phyloP scores from a whole-genome alignment of 2,797 vertebrate species.

The Sebastes glaucus region DNA sequence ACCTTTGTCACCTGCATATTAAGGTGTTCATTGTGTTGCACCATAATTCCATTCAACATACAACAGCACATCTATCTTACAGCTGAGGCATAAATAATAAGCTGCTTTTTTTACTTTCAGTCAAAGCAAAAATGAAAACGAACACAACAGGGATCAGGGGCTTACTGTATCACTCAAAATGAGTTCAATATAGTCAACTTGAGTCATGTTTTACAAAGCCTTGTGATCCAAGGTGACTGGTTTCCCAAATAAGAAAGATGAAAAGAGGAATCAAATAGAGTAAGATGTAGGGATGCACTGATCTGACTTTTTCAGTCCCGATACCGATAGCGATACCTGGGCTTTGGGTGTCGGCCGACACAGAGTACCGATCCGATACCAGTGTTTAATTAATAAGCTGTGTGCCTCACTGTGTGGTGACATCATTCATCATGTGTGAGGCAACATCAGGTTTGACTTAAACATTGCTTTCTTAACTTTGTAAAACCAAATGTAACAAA shows the following conservation, averaged over 20 bases:
- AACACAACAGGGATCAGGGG: neutral
- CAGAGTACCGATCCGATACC: too few relatives aligned
- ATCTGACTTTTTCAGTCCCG: too few relatives aligned
- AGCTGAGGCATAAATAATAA: neutral
- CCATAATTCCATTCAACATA: neutral
- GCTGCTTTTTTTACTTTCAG: neutral
- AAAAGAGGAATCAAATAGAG: neutral
- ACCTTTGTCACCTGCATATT: neutral
- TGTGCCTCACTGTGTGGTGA: too few relatives aligned
- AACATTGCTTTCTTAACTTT: too few relatives aligned
- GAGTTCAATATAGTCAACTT: neutral
- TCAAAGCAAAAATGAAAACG: neutral
- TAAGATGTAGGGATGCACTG: neutral
- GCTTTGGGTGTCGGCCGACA: too few relatives aligned
- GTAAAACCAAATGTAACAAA: too few relatives aligned
- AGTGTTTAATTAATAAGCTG: too few relatives aligned
- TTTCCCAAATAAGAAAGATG: neutral
- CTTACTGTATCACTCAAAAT: neutral
- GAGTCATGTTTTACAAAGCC: neutral
- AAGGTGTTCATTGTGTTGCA: neutral
- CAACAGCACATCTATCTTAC: neutral
- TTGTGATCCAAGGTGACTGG: neutral
- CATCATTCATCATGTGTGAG: too few relatives aligned
- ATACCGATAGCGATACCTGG: too few relatives aligned
- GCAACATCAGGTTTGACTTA: too few relatives aligned